Evolutionary conservation across 2,113 vertebrate species (phyloP).

Genomic region (Caretta caretta): DNA sequence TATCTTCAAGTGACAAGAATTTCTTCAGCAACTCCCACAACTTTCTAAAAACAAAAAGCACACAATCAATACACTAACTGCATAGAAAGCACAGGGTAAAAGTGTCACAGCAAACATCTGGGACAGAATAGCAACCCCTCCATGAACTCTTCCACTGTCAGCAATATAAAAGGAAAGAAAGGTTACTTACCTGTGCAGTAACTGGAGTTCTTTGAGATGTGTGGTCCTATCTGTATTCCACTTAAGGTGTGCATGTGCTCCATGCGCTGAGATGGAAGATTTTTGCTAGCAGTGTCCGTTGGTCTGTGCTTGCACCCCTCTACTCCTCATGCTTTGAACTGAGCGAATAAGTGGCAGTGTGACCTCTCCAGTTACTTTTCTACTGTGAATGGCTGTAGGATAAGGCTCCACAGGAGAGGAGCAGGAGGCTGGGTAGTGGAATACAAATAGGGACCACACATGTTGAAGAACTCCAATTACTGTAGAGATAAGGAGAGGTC

Average conservation of each 20-base stretch:
- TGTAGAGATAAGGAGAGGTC: too few species aligned
- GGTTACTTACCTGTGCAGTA: neutral
- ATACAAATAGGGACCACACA: neutral
- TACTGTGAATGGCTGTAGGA: neutral
- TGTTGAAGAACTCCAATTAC: too few species aligned
- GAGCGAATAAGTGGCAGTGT: neutral
- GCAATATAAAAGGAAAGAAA: neutral
- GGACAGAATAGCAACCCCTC: neutral
- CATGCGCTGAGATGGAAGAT: neutral
- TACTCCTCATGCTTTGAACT: neutral
- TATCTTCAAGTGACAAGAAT: constrained; percentile 1
- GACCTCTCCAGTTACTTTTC: neutral
- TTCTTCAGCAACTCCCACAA: neutral
- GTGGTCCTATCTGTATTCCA: neutral
- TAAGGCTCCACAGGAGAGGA: neutral
- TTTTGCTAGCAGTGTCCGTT: neutral
- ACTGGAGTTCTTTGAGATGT: neutral
- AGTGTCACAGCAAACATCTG: neutral
- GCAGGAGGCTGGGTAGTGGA: neutral
- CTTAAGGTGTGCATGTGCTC: neutral
- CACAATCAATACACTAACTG: neutral
- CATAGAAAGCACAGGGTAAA: neutral
- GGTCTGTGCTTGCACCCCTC: neutral
- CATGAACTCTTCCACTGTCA: neutral
- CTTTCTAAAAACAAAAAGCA: constrained; percentile 21